Percentiles rank a stretch among this genome's conserved stretches.
Conservation (phyloP, 1,140 invertebrate genomes). For the Harlomillsia oculata region DNA sequence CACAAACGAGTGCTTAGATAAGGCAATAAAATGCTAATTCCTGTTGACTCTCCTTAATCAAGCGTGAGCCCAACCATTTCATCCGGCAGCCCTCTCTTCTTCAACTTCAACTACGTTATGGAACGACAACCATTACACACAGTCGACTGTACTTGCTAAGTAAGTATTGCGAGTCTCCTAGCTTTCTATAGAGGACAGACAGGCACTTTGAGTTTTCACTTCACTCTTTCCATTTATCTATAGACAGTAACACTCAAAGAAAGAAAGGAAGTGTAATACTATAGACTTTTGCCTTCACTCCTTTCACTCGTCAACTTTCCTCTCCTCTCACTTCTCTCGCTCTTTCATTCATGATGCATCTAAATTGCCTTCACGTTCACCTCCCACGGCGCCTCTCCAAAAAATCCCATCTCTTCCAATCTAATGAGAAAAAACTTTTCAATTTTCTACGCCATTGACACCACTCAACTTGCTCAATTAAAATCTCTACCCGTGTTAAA, state of each 20-base stretch:
- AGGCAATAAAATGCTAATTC: conserved; percentile 37
- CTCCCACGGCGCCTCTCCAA: too few species aligned
- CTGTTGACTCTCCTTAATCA: conserved; percentile 35
- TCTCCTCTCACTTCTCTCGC: not conserved
- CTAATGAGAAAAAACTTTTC: conserved; percentile 31
- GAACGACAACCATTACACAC: too few species aligned
- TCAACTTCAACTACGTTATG: too few species aligned
- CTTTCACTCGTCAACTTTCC: not conserved
- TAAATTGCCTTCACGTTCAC: not conserved
- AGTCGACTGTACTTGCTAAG: too few species aligned
- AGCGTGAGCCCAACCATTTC: conserved; percentile 22
- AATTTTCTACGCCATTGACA: conserved; percentile 30
- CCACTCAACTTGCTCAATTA: conserved; percentile 33
- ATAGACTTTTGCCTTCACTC: not conserved
- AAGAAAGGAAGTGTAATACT: too few species aligned
- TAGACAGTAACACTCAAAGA: too few species aligned
- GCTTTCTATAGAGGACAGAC: too few species aligned
- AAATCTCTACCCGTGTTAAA: conserved; percentile 19
- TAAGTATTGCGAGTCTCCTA: too few species aligned
- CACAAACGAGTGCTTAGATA: conserved; percentile 29
- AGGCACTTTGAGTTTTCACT: too few species aligned
- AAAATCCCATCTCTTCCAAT: conserved; percentile 14
- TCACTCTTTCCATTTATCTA: too few species aligned
- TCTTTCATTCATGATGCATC: not conserved
- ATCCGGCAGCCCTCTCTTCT: too few species aligned